Conservation (phyloP, 2,113 vertebrate genomes). For the Psittacula cyanocephala region DNA sequence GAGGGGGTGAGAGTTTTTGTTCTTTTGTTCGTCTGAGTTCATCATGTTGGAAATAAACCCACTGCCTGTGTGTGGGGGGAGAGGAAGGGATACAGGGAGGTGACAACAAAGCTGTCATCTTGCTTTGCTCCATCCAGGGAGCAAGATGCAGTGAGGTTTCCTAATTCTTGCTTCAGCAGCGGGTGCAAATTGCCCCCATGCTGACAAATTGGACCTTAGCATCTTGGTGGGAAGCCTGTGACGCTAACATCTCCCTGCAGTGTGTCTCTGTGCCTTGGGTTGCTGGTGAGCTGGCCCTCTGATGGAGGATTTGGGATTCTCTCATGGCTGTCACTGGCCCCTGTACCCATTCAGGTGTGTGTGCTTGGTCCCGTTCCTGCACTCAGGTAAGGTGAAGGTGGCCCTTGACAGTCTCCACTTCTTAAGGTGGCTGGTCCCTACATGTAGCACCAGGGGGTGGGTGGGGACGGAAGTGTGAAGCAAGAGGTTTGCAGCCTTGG, state of each 20-base stretch:
- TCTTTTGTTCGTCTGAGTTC: background rate
- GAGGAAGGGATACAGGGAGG: background rate
- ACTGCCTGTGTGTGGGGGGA: accelerated
- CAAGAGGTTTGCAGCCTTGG: background rate
- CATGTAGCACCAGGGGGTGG: accelerated
- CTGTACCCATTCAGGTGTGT: accelerated
- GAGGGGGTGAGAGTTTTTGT: background rate
- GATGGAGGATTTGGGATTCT: background rate
- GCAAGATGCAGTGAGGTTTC: background rate
- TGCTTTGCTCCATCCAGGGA: background rate
- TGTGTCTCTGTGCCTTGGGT: too few species aligned
- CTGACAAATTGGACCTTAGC: accelerated
- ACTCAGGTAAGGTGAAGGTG: background rate
- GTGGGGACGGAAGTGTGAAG: background rate
- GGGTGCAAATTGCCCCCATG: background rate
- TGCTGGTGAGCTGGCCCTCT: background rate
- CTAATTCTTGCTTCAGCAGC: accelerated
- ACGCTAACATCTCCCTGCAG: accelerated
- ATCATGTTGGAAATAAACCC: background rate
- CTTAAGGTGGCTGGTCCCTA: background rate
- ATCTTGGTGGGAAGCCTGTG: accelerated
- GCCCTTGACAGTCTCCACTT: background rate
- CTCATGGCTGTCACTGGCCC: background rate
- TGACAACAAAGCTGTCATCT: accelerated
- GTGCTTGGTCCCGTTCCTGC: background rate